Conservation (phyloP, 2,113 vertebrate genomes). For the Petrocephalus microphthalmus region DNA sequence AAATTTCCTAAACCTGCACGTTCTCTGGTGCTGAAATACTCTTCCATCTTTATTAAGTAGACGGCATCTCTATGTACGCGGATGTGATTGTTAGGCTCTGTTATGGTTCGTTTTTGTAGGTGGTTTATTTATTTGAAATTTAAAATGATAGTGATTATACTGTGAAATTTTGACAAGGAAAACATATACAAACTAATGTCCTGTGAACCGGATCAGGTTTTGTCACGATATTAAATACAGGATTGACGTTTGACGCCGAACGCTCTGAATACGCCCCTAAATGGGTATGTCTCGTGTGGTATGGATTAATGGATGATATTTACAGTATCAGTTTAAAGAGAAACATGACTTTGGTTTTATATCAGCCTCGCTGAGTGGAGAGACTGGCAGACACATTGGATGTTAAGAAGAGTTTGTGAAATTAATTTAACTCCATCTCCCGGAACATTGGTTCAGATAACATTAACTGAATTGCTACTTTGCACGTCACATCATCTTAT, state of each 20-base stretch:
- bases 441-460: neutral
- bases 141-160: neutral
- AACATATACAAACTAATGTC: neutral
- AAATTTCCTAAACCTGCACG: neutral
- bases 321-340: neutral
- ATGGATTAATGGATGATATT: neutral
- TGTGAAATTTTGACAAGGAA: neutral
- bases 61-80: neutral
- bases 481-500: neutral
- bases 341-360: neutral
- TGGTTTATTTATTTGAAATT: neutral
- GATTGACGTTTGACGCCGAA: neutral
- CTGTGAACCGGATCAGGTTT: neutral
- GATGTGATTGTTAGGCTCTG: neutral
- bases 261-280: neutral
- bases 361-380: neutral
- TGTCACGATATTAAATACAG: neutral
- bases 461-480: neutral
- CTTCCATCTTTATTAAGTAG: neutral
- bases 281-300: neutral
- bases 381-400: neutral
- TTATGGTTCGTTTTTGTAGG: too few relatives aligned
- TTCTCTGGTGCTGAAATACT: neutral
- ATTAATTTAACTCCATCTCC: neutral
- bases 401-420: neutral